These are phyloP conservation scores for Lanius ludovicianus DNA, from an alignment of 2,113 vertebrate genomes.

Conservation along the genomic window DNA sequence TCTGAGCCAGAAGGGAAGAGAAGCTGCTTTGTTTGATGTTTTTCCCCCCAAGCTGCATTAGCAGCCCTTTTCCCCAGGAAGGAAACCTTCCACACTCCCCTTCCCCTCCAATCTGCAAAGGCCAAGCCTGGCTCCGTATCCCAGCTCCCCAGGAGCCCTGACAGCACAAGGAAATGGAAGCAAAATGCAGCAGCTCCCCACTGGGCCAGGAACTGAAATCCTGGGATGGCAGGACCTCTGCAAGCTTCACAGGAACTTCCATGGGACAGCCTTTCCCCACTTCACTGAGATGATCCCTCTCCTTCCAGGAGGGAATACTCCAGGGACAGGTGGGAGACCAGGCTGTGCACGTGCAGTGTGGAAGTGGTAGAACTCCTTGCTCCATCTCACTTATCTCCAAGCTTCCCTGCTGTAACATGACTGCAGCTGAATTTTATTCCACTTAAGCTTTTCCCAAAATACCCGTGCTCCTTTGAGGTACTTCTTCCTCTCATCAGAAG, in stretches of 20 bases:
- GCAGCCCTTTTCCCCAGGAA: constrained; percentile 42
- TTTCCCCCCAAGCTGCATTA: not conserved
- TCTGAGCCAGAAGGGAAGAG: not conserved
- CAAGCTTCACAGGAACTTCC: not conserved
- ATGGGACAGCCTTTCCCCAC: not conserved
- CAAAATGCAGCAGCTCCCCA: not conserved
- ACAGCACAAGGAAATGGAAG: accelerated
- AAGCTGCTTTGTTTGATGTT: constrained; percentile 6
- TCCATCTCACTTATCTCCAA: not conserved
- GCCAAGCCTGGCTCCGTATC: not conserved
- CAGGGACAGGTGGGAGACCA: not conserved
- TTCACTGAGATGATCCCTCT: not conserved
- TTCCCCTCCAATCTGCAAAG: not conserved
- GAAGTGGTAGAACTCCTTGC: not conserved
- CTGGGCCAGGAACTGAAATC: not conserved
- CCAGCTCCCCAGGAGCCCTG: not conserved
- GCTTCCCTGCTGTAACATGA: not conserved
- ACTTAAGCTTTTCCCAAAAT: constrained; percentile 29
- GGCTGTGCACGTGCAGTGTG: not conserved
- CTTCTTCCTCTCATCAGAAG: not conserved
- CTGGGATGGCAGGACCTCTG: not conserved
- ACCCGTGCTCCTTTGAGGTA: not conserved
- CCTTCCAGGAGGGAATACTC: not conserved
- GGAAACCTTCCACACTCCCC: not conserved
- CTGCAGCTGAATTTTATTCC: not conserved